These are phyloP conservation scores for Dissostichus mawsoni DNA, from an alignment of 2,113 vertebrate genomes.

Conservation along the genomic window DNA sequence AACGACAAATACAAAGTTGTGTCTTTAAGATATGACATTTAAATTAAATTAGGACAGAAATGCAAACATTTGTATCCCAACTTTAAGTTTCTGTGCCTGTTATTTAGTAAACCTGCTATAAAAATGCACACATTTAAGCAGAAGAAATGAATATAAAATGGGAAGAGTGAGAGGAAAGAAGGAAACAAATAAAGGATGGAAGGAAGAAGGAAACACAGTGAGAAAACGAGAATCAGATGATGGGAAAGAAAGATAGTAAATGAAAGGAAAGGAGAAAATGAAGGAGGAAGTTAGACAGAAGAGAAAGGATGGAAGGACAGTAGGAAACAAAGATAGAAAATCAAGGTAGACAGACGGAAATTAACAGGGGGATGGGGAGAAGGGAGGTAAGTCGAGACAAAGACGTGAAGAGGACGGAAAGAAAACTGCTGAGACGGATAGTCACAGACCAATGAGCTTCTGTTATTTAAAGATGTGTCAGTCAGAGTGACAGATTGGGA, in stretches of 20 bases:
- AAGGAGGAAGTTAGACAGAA: background rate
- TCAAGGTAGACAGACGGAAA: background rate
- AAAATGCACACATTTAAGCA: background rate
- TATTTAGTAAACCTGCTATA: background rate
- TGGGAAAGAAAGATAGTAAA: background rate
- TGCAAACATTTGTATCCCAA: background rate
- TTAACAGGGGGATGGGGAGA: background rate
- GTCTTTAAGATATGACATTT: background rate
- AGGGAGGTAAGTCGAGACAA: background rate
- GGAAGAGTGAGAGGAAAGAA: too few species aligned
- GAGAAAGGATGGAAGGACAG: background rate
- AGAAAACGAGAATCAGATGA: background rate
- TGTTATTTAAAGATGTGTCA: constrained; percentile 76
- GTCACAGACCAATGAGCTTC: constrained; percentile 35
- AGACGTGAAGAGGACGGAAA: background rate
- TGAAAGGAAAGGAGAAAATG: background rate
- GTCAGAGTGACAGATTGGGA: constrained; percentile 63
- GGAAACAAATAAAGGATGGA: background rate
- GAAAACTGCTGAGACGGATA: constrained; percentile 10
- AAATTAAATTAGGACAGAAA: background rate
- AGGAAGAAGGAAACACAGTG: background rate
- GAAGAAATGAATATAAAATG: background rate
- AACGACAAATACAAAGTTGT: background rate
- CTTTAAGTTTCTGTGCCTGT: background rate
- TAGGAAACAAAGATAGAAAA: background rate